Conservation (phyloP, 2,888 invertebrate genomes). For the Elegia similella region DNA sequence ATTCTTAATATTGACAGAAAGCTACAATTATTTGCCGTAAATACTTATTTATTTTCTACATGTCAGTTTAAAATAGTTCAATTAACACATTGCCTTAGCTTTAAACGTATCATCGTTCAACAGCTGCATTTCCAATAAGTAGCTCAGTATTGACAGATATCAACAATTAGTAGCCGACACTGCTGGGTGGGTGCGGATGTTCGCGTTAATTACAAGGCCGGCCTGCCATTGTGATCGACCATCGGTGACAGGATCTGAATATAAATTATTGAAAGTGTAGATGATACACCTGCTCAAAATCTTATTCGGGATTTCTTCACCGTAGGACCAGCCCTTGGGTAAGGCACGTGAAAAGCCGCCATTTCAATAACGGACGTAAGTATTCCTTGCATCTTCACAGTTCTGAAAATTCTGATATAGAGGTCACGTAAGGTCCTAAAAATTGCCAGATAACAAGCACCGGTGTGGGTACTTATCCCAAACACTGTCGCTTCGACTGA, state of each 20-base stretch:
- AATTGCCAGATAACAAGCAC: too few species aligned
- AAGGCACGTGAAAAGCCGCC: too few species aligned
- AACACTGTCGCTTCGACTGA: too few species aligned
- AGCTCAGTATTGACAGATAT: slow-evolving; percentile 9
- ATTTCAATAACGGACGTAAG: too few species aligned
- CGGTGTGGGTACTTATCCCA: too few species aligned
- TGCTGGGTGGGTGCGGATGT: slow-evolving; percentile 55
- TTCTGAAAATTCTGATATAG: too few species aligned
- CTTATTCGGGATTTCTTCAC: too few species aligned
- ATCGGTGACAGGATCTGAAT: slow-evolving; percentile 13
- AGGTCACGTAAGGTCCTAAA: too few species aligned
- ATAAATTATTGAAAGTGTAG: neutral
- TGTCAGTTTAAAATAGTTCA: neutral
- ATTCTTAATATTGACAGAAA: too few species aligned
- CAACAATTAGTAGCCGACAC: slow-evolving; percentile 20
- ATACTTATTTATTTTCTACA: neutral
- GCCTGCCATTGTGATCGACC: slow-evolving; percentile 44
- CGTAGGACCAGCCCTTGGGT: too few species aligned
- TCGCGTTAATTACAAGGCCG: slow-evolving; percentile 66
- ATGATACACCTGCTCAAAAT: neutral
- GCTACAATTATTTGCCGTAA: too few species aligned
- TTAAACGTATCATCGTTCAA: neutral
- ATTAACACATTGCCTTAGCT: neutral
- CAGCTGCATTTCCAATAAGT: slow-evolving; percentile 3
- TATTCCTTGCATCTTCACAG: too few species aligned